Base-by-base conservation (phyloP, 1,140 invertebrate genomes). In the Wasmannia auropunctata region DNA sequence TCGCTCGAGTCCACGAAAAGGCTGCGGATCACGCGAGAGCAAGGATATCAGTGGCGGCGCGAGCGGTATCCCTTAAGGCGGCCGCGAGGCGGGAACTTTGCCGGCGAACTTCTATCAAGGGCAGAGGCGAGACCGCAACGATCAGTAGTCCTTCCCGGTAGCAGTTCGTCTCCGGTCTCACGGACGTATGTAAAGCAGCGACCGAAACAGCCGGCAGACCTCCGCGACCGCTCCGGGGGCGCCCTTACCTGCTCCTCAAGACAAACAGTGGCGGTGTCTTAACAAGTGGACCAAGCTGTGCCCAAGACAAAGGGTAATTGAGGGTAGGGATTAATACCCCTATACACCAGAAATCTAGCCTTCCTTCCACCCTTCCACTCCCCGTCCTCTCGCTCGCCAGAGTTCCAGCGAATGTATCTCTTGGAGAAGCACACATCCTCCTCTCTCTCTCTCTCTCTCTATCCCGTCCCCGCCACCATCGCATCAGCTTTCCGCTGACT, bases 221-320 rank as follows among this genome's bases (percentile, higher is more conserved):
- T 93, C 91, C 91, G 91, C 92, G 93, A 94, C 92, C 93, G 93
- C 93, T 92, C 92, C 87, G 90, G 89, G 77, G 56, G 69, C 31
- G 65, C 86, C 69, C 75, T 85, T 85, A 86, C 88, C 87, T 90
- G 87, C 88, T 93, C 92, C 93, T 95, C 93, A 95, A 95, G 95
- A 95, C 95, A 95, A 95, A 95, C 95, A 95, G 94, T 95, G 93
- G 94, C 94, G 94, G 94, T 95, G 94, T 95, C 95, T 95, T 95
- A 95, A 95, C 94, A 95, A 95, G 95, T 95, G 95, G 95, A 95
- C 95, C 94, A 95, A 95, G 94, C 95, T 94, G 94, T 92, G 94
- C 95, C 94, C 94, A 95, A 95, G 95, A 95, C 95, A 95, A 95
- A 95, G 94, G 95, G 95, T 95, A 95, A 95, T 95, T 95, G 94